phyloP scores from a whole-genome alignment of 1,140 invertebrate genomes.

The Magallana ariakensis region DNA sequence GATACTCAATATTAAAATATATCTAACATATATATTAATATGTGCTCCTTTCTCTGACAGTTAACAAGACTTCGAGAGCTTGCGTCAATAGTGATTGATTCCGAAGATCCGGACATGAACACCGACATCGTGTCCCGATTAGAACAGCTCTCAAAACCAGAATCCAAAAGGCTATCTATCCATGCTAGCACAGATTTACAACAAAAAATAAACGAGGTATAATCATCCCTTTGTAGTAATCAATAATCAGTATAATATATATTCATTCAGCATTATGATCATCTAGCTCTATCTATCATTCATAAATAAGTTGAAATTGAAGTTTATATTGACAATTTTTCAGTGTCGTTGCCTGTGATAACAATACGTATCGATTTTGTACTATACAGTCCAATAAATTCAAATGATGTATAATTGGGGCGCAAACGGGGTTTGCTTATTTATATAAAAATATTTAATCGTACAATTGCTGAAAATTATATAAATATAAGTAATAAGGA shows the following conservation, averaged over 20 bases:
- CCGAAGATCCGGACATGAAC: conserved; percentile 56
- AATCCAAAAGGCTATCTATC: conserved; percentile 1
- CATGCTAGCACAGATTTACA: conserved; percentile 49
- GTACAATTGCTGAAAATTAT: too few relatives aligned
- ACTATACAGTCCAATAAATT: too few relatives aligned
- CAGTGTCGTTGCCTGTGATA: too few relatives aligned
- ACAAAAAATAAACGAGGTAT: conserved; percentile 64
- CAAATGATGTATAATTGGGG: too few relatives aligned
- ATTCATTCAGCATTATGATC: neutral
- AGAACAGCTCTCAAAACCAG: conserved; percentile 26
- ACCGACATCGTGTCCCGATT: conserved; percentile 53
- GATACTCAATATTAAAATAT: too few relatives aligned
- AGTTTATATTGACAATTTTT: too few relatives aligned
- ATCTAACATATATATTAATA: neutral
- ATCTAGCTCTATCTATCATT: neutral
- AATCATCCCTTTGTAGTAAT: too few relatives aligned
- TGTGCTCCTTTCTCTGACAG: conserved; percentile 52
- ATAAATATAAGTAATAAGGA: too few relatives aligned
- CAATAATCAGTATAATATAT: neutral
- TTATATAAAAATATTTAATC: too few relatives aligned
- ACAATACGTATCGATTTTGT: too few relatives aligned
- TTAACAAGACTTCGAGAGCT: conserved; percentile 68
- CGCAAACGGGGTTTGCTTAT: too few relatives aligned
- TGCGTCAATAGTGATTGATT: conserved; percentile 61
- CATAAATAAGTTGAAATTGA: neutral